Conservation (phyloP, 2,888 invertebrate genomes). For the Tinea semifulvella region DNA sequence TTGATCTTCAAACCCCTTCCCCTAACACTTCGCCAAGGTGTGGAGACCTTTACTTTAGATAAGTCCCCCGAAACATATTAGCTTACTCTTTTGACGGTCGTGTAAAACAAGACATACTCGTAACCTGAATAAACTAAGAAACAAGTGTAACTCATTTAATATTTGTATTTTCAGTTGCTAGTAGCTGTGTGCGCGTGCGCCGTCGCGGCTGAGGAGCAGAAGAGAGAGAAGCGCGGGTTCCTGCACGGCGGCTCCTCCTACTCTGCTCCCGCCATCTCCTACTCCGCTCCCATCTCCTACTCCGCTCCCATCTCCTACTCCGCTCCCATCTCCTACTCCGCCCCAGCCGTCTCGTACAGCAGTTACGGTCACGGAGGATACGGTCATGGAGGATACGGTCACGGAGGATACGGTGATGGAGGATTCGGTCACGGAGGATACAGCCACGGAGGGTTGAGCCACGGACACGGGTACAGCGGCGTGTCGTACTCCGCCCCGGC, state of each 20-base stretch:
- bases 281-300: constrained; percentile 16
- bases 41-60: no score
- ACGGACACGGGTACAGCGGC: constrained; percentile 16
- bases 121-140: neutral
- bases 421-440: constrained; percentile 19
- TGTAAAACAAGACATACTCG: no score
- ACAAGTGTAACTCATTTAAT: neutral
- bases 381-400: no score
- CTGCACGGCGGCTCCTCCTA: constrained; percentile 16
- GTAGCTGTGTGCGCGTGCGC: constrained; percentile 19
- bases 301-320: neutral
- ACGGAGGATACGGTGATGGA: constrained; percentile 7
- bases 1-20: no score
- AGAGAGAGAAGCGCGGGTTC: constrained; percentile 29
- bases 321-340: constrained; percentile 15
- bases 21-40: no score
- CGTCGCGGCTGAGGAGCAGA: constrained; percentile 25
- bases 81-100: no score
- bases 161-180: neutral
- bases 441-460: constrained; percentile 19
- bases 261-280: constrained; percentile 10
- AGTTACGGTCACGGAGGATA: constrained; percentile 12
- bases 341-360: constrained; percentile 2
- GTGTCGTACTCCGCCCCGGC: constrained; percentile 16
- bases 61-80: no score